phyloP scores from a whole-genome alignment of 2,888 invertebrate species.

The Cylindroiulus punctatus region DNA sequence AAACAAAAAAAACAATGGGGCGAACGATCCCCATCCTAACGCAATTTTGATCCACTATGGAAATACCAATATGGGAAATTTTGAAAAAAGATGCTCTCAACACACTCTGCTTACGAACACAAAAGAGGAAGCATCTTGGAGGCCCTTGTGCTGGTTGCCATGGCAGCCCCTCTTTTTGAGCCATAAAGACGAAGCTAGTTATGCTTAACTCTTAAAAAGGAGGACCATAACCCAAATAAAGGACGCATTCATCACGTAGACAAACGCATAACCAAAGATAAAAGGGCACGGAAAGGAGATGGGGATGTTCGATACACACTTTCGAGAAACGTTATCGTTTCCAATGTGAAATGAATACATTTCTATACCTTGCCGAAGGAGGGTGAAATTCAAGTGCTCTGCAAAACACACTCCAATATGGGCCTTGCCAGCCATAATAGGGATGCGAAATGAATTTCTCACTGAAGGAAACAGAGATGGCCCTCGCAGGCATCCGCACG shows the following conservation, averaged over 20 bases:
- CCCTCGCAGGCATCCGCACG: too few species aligned
- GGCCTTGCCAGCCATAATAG: too few species aligned
- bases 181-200: constrained; percentile 2
- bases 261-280: constrained; percentile 8
- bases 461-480: too few species aligned
- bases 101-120: not conserved
- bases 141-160: not conserved
- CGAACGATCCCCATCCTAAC: not conserved
- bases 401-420: too few species aligned
- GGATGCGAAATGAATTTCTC: too few species aligned
- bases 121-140: not conserved
- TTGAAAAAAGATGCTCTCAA: not conserved
- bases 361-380: too few species aligned
- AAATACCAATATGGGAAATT: not conserved
- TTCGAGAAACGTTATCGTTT: too few species aligned
- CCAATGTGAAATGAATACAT: too few species aligned
- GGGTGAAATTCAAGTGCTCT: too few species aligned
- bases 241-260: not conserved
- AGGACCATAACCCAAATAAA: not conserved
- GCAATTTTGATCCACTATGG: constrained; percentile 18
- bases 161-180: not conserved
- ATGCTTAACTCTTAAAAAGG: constrained; percentile 5
- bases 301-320: too few species aligned
- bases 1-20: not conserved
- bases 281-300: not conserved